A percentile compares a stretch with the other conserved stretches of the same genome.
These are phyloP conservation scores for Plectrocnemia conspersa DNA, from an alignment of 1,140 invertebrate genomes.

Conservation along the genomic window DNA sequence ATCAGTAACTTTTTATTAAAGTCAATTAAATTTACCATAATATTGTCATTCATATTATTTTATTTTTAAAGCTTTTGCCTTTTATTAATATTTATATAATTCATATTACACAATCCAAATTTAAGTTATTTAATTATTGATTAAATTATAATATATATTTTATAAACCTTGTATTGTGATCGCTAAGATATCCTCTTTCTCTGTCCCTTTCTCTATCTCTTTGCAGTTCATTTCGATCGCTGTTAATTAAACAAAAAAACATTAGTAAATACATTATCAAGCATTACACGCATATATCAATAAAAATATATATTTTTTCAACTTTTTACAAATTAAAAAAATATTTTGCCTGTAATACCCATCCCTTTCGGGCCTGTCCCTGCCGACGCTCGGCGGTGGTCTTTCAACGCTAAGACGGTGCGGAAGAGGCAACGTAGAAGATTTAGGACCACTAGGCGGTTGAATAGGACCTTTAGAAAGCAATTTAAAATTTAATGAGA, in stretches of 20 bases:
- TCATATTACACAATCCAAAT: no score
- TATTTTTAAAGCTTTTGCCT: no score
- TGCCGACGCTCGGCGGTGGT: slow-evolving; percentile 50
- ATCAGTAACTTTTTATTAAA: no score
- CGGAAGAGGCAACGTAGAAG: slow-evolving; percentile 70
- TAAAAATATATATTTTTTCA: not conserved
- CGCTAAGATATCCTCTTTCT: slow-evolving; percentile 77
- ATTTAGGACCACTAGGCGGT: slow-evolving; percentile 58
- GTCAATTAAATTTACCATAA: no score
- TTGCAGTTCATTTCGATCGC: slow-evolving; percentile 77
- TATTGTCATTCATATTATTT: no score
- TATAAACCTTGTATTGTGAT: slow-evolving; percentile 72
- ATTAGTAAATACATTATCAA: slow-evolving; percentile 5
- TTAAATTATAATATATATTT: slow-evolving; percentile 4
- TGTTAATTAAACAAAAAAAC: slow-evolving; percentile 37
- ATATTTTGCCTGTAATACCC: slow-evolving; percentile 66
- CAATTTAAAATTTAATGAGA: slow-evolving; percentile 18
- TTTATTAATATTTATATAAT: no score
- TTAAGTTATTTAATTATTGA: no score
- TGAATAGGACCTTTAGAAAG: slow-evolving; percentile 39
- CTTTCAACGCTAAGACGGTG: slow-evolving; percentile 56
- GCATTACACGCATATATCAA: not conserved
- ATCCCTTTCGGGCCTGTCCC: slow-evolving; percentile 64
- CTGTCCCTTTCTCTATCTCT: slow-evolving; percentile 59
- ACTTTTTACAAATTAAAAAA: not conserved